phyloP scores from a whole-genome alignment of 2,113 vertebrate genomes.

The Grallaria varia region DNA sequence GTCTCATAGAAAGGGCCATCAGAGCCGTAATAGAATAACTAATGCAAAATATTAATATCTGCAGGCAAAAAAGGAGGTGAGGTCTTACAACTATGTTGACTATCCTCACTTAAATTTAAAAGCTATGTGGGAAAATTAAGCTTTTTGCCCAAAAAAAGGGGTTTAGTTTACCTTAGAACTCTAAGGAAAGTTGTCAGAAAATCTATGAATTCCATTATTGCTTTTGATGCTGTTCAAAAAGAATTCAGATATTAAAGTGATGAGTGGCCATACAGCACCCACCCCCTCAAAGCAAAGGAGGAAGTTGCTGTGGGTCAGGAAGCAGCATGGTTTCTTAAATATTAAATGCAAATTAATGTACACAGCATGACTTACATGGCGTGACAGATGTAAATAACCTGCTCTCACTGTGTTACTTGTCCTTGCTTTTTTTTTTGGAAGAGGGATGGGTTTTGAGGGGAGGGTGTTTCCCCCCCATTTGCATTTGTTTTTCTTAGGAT shows the following conservation, averaged over 20 bases:
- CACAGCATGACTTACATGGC: background rate
- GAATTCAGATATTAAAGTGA: background rate
- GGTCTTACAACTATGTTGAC: background rate
- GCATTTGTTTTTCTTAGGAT: background rate
- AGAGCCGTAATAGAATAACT: background rate
- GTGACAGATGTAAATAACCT: background rate
- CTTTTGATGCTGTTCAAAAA: background rate
- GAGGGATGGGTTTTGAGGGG: no score
- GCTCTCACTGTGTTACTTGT: background rate
- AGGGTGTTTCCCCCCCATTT: background rate
- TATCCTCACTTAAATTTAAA: background rate
- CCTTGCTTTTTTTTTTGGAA: background rate
- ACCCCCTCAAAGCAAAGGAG: background rate
- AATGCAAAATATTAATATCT: background rate
- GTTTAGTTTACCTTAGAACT: background rate
- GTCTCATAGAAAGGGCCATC: background rate
- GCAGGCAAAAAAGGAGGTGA: background rate
- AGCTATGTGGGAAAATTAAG: background rate
- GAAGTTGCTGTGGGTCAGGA: background rate
- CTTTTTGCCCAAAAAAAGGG: background rate
- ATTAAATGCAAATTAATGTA: background rate
- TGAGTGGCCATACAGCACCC: background rate
- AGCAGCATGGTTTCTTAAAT: background rate
- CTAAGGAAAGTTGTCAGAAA: background rate
- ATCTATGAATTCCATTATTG: background rate